Evolutionary conservation across 2,888 invertebrate genomes (phyloP), one percentile per base, ranked within the genome.

Genomic region (Blomia tropicalis): DNA sequence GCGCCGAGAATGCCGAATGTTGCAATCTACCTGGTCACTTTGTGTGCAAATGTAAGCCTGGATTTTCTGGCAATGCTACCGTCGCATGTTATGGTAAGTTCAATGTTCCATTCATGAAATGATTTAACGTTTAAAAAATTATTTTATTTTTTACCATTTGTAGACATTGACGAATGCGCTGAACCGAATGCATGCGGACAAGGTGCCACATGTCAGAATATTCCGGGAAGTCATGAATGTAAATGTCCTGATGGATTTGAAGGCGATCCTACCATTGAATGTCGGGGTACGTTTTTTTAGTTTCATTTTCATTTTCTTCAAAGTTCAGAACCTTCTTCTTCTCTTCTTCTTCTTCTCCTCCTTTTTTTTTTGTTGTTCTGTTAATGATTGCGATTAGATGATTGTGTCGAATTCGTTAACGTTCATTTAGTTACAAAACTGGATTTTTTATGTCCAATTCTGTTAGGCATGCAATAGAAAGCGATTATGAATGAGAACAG

Each of bases 21-120:
- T 91, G 91, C 74, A 92, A 92, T 78, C 77, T 91, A 70, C 91
- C 91, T 56, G 86, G 90, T 69, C 88, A 89, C 78, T 92, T 88
- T 76, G 82, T 89, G 69, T 92, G 92, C 79, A 90, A 89, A 78
- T 92, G 92, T 76, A 83, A 84, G 71, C 81, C 87, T 65, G 91
- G 91, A 63, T 92, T 83, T 71, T 84, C 85, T 75, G 91, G 91
- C 65, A 87, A 91, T 70, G 91, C 90, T 43, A 89, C 90, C 77
- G 83, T 82, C 70, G 81, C 83, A 72, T 92, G 91, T 76, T 77
- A 80, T 77, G 86, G 86, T 85, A 75, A 30, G 29, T 17, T 25
- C 14, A 41, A 41, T 14, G n/a, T 17, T n/a, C 14, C 14, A 14
- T 17, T 41, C 14, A 41, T 41, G 22, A 47, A 14, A 47, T 25